Base-by-base conservation (phyloP, 2,797 vertebrate species). In the Hyperoplus lanceolatus region DNA sequence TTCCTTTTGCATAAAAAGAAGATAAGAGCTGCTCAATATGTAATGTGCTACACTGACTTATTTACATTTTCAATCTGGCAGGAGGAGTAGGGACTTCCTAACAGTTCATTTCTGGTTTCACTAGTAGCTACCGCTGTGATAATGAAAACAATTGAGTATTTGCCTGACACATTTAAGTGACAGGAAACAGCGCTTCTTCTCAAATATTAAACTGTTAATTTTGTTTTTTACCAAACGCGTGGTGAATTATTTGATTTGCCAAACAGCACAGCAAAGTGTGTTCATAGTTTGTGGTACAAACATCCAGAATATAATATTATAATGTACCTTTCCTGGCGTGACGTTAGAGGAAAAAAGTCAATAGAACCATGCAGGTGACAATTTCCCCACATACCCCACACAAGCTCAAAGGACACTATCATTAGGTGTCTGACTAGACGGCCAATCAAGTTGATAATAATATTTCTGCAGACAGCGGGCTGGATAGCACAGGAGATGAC, bases 371-470 rank as follows among this genome's bases (percentile, higher is more conserved):
- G 29, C 29, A 5, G 66, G 64, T 82, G 79, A 79, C 77, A 85
- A 46, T 67, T 85, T 81, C 62, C 55, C 41, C 73, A 72, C 73
- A 81, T 86, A 76, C 29, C 16, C 75, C 48, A 51, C 50, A 10
- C 48, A 60, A 73, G 67, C 63, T 51, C 53, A 88, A 79, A 3
- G 13, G 59, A 87, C 64, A 70, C 75, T 83, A 77, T 91, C 67
- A 91, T 90, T 90, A 89, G 71, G 64, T 54, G 79, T 79, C 82
- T 82, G 83, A 87, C 80, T 57, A 80, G 84, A 87, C 58, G 57
- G 74, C 69, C 84, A 90, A 92, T 90, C 87, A 88, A 73, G 79
- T 42, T 75, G 67, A 75, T 92, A 90, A 93, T 90, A 85, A 90
- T 72, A 76, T 89, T 88, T 77, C 79, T 87, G 81, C 76, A 85